A percentile compares a stretch with the other conserved stretches of the same genome.
phyloP scores from a whole-genome alignment of 2,797 vertebrate species.

The Bovichtus diacanthus region DNA sequence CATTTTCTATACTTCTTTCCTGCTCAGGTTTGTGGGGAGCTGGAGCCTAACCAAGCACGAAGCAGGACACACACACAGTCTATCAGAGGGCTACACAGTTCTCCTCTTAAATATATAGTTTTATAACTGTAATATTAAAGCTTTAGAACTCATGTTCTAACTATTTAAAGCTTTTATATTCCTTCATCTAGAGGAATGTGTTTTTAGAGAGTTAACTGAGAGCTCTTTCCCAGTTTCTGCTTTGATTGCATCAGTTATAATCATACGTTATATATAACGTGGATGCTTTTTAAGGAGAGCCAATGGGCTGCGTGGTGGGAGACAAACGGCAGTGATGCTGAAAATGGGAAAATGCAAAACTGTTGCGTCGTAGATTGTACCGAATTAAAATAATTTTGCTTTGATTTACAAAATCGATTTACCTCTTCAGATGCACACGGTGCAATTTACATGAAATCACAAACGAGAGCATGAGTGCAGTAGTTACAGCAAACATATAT shows the following conservation, averaged over 20 bases:
- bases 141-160: background rate
- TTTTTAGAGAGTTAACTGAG: background rate
- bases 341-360: conserved; percentile 50
- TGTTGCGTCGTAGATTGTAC: background rate
- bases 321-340: background rate
- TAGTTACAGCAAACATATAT: background rate
- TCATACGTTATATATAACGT: too few species aligned
- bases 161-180: background rate
- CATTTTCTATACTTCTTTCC: background rate
- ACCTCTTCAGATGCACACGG: background rate
- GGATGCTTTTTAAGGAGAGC: background rate
- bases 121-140: background rate
- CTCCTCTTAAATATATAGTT: background rate
- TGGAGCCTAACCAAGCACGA: background rate
- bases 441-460: conserved; percentile 1
- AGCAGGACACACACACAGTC: background rate
- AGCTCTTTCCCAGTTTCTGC: background rate
- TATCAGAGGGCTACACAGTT: background rate
- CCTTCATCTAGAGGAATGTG: background rate
- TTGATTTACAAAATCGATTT: conserved; percentile 57
- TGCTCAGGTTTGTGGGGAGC: background rate
- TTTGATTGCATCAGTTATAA: background rate
- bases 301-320: background rate
- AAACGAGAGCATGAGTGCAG: background rate
- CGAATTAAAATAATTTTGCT: conserved; percentile 30